Conservation (phyloP, 2,113 vertebrate genomes). For the Thamnophis sirtalis region DNA sequence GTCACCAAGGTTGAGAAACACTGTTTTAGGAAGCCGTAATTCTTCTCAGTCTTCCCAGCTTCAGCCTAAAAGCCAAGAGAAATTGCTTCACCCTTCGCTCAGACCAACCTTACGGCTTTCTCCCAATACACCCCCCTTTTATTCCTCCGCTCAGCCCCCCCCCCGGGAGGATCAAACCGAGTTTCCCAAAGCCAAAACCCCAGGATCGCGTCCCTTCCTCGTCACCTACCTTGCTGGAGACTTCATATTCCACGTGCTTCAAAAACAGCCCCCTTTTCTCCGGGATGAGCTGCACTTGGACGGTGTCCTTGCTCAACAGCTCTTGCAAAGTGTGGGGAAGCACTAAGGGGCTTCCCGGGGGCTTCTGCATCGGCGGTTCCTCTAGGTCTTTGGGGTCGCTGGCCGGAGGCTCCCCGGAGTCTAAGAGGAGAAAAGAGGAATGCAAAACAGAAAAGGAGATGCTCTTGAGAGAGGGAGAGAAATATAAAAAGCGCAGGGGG, state of each 20-base stretch:
- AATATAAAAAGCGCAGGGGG: not conserved
- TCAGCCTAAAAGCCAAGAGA: not conserved
- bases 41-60: not conserved
- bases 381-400: conserved; percentile 68
- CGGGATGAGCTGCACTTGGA: conserved; percentile 90
- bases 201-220: not conserved
- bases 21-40: not conserved
- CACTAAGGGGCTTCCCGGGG: conserved; percentile 78
- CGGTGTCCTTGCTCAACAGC: conserved; percentile 79
- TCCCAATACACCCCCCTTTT: not conserved
- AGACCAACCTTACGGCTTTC: not conserved
- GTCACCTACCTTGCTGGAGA: conserved; percentile 82
- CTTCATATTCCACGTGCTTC: conserved; percentile 96
- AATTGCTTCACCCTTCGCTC: not conserved
- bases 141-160: not conserved
- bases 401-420: conserved; percentile 74
- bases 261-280: conserved; percentile 98
- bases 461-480: no score
- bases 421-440: conserved; percentile 58
- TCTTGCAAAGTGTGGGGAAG: conserved; percentile 79
- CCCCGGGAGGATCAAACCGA: not conserved
- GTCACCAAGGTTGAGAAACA: no score
- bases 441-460: conserved; percentile 9
- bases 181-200: not conserved
- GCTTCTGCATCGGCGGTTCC: conserved; percentile 77